Evolutionary conservation across 2,888 invertebrate species (phyloP).

Genomic region (Pteria penguin): DNA sequence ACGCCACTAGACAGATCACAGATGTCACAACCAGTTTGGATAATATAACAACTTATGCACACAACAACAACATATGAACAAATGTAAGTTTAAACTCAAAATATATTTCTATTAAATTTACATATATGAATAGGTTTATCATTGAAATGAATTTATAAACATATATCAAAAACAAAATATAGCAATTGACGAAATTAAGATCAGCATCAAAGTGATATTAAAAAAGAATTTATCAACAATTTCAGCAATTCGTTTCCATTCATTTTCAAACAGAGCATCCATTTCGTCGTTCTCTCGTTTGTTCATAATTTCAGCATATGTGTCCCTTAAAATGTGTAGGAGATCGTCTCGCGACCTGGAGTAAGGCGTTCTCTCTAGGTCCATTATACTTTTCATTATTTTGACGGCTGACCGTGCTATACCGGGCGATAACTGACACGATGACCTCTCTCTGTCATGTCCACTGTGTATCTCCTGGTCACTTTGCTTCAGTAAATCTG

Average conservation of each 20-base stretch:
- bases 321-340: slow-evolving; percentile 34
- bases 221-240: slow-evolving; percentile 49
- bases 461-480: background rate
- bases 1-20: too few relatives aligned
- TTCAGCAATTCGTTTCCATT: slow-evolving; percentile 49
- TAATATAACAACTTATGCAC: too few relatives aligned
- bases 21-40: too few relatives aligned
- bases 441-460: background rate
- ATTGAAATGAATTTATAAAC: too few relatives aligned
- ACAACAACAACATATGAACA: too few relatives aligned
- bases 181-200: slow-evolving; percentile 6
- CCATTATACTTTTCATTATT: slow-evolving; percentile 38
- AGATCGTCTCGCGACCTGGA: slow-evolving; percentile 30
- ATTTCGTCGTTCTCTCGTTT: slow-evolving; percentile 34
- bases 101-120: too few relatives aligned
- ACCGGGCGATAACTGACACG: background rate
- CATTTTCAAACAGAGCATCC: slow-evolving; percentile 42
- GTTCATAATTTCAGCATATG: slow-evolving; percentile 41
- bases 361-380: slow-evolving; percentile 9
- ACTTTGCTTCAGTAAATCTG: background rate
- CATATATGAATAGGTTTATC: too few relatives aligned
- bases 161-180: slow-evolving; percentile 22
- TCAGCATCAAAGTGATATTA: slow-evolving; percentile 1
- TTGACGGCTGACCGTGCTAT: slow-evolving; percentile 26
- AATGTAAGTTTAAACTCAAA: too few relatives aligned